Percentiles rank a stretch among this genome's conserved stretches.
Conservation (phyloP, 2,797 vertebrate genomes). For the Menidia menidia region DNA sequence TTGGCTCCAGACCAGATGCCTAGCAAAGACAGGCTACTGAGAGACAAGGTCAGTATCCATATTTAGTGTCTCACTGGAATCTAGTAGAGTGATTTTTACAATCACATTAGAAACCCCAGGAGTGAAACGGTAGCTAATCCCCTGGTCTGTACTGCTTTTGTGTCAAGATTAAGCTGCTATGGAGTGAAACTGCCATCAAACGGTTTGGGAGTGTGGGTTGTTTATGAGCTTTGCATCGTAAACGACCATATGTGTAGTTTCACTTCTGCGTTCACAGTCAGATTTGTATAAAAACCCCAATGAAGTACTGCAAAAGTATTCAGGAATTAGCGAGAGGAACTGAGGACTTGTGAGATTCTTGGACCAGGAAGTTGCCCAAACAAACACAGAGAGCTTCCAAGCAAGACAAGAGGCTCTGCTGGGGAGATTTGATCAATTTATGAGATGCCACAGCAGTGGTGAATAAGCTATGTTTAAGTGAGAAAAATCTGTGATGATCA, state of each 20-base stretch:
- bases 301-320: background rate
- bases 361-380: constrained; percentile 5
- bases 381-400: constrained; percentile 14
- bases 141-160: constrained; percentile 41
- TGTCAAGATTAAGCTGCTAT: constrained; percentile 38
- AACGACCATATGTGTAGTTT: constrained; percentile 1
- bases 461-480: constrained; percentile 38
- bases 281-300: background rate
- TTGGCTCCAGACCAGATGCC: constrained; percentile 22
- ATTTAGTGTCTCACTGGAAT: constrained; percentile 34
- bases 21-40: constrained; percentile 39
- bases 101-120: constrained; percentile 36
- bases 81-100: constrained; percentile 36
- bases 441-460: constrained; percentile 33
- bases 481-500: constrained; percentile 27
- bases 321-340: constrained; percentile 9
- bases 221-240: constrained; percentile 28
- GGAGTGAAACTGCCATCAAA: constrained; percentile 31
- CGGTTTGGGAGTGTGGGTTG: background rate
- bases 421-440: constrained; percentile 42
- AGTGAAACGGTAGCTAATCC: constrained; percentile 51
- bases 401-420: constrained; percentile 21
- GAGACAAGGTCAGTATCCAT: constrained; percentile 36
- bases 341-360: constrained; percentile 9
- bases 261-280: background rate